Evolutionary conservation across 2,797 vertebrate genomes (phyloP), one percentile per base, ranked within the genome.

Genomic region (Lepus oiostolus): DNA sequence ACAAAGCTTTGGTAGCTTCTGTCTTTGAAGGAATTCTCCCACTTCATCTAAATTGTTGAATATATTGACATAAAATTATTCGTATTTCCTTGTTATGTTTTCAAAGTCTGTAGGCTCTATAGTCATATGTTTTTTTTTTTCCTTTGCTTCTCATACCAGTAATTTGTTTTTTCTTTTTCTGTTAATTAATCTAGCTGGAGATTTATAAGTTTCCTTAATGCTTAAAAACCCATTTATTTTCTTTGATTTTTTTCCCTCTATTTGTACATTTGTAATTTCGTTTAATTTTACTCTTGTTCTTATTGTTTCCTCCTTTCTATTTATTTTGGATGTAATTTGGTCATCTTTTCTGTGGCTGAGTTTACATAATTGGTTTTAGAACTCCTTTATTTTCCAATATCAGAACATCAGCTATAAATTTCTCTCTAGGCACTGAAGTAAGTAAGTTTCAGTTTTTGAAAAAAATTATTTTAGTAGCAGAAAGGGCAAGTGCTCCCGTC

Each of bases 1-100:
- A 67, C 10, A 7, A 26, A 68, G 32, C 75, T 79, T 79, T 88
- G 6, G n/a, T 54, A 68, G 47, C 50, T 68, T 77, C 32, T 68
- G 17, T 76, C 62, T 88, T 77, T 76, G 74, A 88, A 67, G 72
- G n/a, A 88, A 38, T 88, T 67, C 77, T 60, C 47, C 62, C 17
- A 10, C 30, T 68, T 58, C 11, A 54, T 68, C 74, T 58, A 68
- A 58, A 35, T 42, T 28, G 47, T 88, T 26, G 54, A 68, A 52
- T 76, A 58, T 68, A 68, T 42, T 79, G 17, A 28, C 30, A 26
- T 79, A 30, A 79, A 88, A 68, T 54, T 88, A 67, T 88, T 79
- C 8, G 19, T 75, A 88, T 76, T 87, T 82, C 26, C 22, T 72
- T 13, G 63, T 47, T 87, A 67, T 30, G 67, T 68, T 68, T 88